Evolutionary conservation across 1,140 invertebrate genomes (phyloP).

Genomic region (Leucophenga varia): DNA sequence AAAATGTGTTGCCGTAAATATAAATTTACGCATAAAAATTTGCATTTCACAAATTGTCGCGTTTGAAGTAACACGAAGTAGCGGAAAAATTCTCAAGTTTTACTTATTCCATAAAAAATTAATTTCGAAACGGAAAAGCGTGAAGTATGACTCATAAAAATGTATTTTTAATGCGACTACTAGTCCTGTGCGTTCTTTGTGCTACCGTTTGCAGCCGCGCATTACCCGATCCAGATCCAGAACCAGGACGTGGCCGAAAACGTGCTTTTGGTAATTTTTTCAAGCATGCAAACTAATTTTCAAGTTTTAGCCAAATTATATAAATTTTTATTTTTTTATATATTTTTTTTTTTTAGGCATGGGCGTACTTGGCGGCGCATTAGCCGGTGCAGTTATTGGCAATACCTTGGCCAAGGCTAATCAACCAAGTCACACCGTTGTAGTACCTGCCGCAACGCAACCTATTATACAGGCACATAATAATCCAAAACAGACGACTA

Average conservation of each 20-base stretch:
- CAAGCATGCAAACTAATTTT: background rate
- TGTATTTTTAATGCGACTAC: too few species aligned
- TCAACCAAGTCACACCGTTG: constrained; percentile 6
- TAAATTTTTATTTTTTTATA: background rate
- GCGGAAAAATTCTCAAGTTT: too few species aligned
- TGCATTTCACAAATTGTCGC: too few species aligned
- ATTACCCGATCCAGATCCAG: constrained; percentile 20
- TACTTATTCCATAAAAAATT: too few species aligned
- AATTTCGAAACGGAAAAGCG: too few species aligned
- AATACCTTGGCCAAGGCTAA: constrained; percentile 12
- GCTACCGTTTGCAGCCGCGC: too few species aligned
- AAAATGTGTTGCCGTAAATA: too few species aligned
- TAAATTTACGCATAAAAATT: too few species aligned
- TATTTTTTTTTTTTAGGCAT: constrained; percentile 11
- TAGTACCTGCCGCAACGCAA: constrained; percentile 9
- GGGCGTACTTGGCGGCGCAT: constrained; percentile 27
- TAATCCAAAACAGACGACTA: constrained; percentile 11
- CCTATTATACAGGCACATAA: constrained; percentile 1
- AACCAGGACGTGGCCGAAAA: constrained; percentile 22
- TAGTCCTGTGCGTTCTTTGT: too few species aligned
- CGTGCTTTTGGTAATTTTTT: constrained; percentile 27
- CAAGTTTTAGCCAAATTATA: background rate
- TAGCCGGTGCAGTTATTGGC: constrained; percentile 27
- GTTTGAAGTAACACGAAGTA: too few species aligned
- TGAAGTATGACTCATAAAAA: too few species aligned